These are phyloP conservation scores for Phylloscopus whistleri DNA, from an alignment of 2,113 vertebrate genomes.

Conservation along the genomic window DNA sequence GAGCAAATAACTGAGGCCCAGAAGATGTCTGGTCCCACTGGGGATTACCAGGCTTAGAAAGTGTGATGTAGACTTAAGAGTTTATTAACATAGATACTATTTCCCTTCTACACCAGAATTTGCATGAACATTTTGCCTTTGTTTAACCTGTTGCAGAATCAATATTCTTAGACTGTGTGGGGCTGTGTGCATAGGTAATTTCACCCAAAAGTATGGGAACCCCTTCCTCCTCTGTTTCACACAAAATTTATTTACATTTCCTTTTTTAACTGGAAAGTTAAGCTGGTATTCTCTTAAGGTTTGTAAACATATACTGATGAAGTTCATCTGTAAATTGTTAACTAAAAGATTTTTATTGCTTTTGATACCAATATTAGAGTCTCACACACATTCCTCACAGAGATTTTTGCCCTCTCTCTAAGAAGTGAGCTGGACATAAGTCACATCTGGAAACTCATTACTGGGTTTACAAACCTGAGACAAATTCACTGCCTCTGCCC, in stretches of 20 bases:
- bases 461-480: background rate
- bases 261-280: background rate
- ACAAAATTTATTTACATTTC: background rate
- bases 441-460: background rate
- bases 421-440: background rate
- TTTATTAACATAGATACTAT: background rate
- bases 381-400: background rate
- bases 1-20: background rate
- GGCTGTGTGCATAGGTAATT: background rate
- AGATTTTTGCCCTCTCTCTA: background rate
- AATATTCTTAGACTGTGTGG: background rate
- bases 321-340: background rate
- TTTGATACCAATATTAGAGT: background rate
- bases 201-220: background rate
- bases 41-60: background rate
- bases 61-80: background rate
- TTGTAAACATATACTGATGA: background rate
- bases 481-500: background rate
- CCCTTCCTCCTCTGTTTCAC: background rate
- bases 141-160: background rate
- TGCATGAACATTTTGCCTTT: background rate
- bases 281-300: background rate
- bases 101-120: background rate
- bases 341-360: background rate
- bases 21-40: background rate